Evolutionary conservation across 2,797 vertebrate species (phyloP).

Genomic region (Gambusia yucatana): DNA sequence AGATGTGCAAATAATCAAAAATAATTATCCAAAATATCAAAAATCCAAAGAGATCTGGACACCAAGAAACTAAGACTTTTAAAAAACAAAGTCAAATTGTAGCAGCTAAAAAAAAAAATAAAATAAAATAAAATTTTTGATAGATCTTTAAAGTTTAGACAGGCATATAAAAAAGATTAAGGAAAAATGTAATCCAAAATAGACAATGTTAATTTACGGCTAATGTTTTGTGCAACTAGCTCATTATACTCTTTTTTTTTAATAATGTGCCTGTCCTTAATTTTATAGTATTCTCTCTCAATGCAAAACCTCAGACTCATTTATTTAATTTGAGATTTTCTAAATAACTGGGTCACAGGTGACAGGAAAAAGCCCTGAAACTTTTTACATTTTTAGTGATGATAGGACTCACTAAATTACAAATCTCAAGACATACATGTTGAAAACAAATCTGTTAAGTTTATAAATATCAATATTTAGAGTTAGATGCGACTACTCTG

Average conservation of each 20-base stretch:
- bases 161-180: no score
- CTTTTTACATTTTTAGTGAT: not conserved
- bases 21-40: no score
- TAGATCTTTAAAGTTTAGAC: no score
- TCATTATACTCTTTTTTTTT: not conserved
- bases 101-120: no score
- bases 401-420: not conserved
- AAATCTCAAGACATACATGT: not conserved
- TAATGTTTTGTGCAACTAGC: not conserved
- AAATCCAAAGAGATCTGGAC: not conserved
- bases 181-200: no score
- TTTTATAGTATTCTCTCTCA: not conserved
- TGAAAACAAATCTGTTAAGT: not conserved
- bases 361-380: not conserved
- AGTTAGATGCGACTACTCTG: no score
- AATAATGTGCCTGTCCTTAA: not conserved
- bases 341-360: not conserved
- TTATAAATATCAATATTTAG: not conserved
- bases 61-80: not conserved
- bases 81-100: not conserved
- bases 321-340: not conserved
- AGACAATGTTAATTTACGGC: no score
- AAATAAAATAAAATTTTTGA: no score
- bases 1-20: no score
- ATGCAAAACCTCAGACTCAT: not conserved